Evolutionary conservation across 2,888 invertebrate genomes (phyloP).

Genomic region (Metellina segmentata): DNA sequence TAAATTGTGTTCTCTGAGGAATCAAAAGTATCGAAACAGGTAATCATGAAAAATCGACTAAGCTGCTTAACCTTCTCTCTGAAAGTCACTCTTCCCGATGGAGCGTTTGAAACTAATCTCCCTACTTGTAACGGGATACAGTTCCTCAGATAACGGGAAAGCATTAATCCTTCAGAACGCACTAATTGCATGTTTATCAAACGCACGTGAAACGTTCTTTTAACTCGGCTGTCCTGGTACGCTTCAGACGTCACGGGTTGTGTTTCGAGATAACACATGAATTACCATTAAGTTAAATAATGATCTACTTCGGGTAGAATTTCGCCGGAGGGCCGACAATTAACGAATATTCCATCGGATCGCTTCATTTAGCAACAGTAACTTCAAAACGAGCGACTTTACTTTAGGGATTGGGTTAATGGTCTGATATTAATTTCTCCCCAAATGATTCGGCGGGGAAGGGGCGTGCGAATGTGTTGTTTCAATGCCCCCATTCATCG

Average conservation of each 20-base stretch:
- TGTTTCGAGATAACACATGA: slow-evolving; percentile 22
- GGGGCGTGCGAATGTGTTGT: slow-evolving; percentile 6
- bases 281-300: slow-evolving; percentile 28
- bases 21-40: background rate
- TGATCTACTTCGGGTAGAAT: slow-evolving; percentile 10
- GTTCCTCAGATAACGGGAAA: background rate
- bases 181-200: slow-evolving; percentile 36
- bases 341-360: slow-evolving; percentile 20
- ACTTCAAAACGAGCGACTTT: slow-evolving; percentile 30
- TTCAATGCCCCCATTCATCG: slow-evolving; percentile 11
- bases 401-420: slow-evolving; percentile 31
- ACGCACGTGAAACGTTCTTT: slow-evolving; percentile 23
- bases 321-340: background rate
- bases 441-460: background rate
- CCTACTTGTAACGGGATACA: background rate
- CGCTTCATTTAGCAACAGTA: slow-evolving; percentile 42
- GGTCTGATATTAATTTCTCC: slow-evolving; percentile 44
- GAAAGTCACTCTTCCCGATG: background rate
- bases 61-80: background rate
- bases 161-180: slow-evolving; percentile 21
- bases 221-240: slow-evolving; percentile 15
- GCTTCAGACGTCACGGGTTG: background rate
- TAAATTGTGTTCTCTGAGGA: background rate
- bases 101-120: background rate
- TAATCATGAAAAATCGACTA: background rate